Evolutionary conservation across 2,113 vertebrate species (phyloP), one percentile per base, ranked within the genome.

Genomic region (Cranoglanis bouderius): DNA sequence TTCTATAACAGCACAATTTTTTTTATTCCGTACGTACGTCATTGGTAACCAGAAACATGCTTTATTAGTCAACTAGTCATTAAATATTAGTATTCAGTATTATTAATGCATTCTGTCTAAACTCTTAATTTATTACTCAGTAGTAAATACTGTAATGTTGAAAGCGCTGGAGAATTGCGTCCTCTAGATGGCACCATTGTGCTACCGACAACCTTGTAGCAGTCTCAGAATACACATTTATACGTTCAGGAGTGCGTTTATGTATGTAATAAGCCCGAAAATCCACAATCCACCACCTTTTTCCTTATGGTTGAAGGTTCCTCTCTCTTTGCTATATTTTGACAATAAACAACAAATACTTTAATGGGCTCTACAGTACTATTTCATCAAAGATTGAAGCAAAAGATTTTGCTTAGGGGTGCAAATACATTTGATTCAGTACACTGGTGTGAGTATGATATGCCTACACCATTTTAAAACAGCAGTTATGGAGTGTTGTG

Each of bases 151-250:
- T 8, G 32, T 21, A 74, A 72, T 8, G 32, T 21, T 72, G 18
- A 1, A 38, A 35, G 5, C 21, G 32, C 14, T 18, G 5, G 18
- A 21, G 18, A 67, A 32, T 67, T 40, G 12, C 16, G 74, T 65
- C 24, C 75, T 65, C 16, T 87, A 87, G 85, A 67, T 61, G 85
- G 85, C 59, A 35, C 43, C 53, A 1, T 80, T 61, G 59, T 53
- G n/a, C 74, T 81, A 13, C 55, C 0, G 9, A 12, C 21, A 6
- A 6, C 38, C 53, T 46, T 29, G 12, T 18, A 0, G 29, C n/a
- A 6, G 0, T 13, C 24, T n/a, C 40, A 49, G 0, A 21, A 21
- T 85, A 32, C 13, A 19, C 14, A 19, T 32, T 80, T 8, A 80
- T 53, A 32, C 1, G 16, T 9, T 49, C 43, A n/a, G 38, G 74